Evolutionary conservation across 2,113 vertebrate species (phyloP).

Genomic region (Pongo pygmaeus): DNA sequence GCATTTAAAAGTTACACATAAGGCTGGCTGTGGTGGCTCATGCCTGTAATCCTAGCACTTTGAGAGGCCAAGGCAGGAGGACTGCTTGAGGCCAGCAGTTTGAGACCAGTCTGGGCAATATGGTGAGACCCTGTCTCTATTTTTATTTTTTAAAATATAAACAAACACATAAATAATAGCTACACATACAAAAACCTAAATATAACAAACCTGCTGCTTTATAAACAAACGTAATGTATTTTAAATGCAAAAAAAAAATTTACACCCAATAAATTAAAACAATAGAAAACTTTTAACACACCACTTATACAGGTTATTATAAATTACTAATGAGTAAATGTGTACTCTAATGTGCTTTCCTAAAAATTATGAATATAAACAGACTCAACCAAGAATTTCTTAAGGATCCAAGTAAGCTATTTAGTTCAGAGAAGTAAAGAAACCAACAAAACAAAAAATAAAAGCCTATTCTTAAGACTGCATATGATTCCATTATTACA

Average conservation of each 20-base stretch:
- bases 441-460: background rate
- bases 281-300: background rate
- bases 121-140: no score
- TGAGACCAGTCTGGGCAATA: no score
- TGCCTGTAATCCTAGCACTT: no score
- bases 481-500: background rate
- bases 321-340: constrained; percentile 30
- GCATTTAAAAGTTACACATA: constrained; percentile 11
- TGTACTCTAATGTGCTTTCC: background rate
- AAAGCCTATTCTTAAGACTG: background rate
- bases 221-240: background rate
- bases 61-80: no score
- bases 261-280: constrained; percentile 9
- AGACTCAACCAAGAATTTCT: background rate
- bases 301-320: background rate
- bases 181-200: constrained; percentile 13
- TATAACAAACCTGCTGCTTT: background rate
- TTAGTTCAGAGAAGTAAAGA: background rate
- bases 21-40: no score
- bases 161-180: no score
- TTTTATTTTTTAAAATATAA: no score
- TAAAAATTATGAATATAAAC: constrained; percentile 38
- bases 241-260: constrained; percentile 47
- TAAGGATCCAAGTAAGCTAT: background rate
- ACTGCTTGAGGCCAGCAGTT: no score